These are phyloP conservation scores for Pyxicephalus adspersus DNA, from an alignment of 2,113 vertebrate species.

Conservation along the genomic window DNA sequence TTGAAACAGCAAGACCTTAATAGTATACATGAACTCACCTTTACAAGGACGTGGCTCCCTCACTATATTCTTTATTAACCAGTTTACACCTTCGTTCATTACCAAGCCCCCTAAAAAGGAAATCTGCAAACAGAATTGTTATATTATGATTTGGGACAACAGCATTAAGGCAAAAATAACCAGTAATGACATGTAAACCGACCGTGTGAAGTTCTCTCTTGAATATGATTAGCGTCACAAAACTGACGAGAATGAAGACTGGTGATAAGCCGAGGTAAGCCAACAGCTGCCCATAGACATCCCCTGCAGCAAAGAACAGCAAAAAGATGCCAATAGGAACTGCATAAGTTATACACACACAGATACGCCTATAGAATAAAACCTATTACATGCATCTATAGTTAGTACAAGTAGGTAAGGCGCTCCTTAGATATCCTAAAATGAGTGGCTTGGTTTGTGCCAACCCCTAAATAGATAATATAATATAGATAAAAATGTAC, in stretches of 20 bases:
- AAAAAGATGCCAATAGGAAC: background rate
- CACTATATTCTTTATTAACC: conserved; percentile 92
- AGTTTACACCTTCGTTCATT: conserved; percentile 94
- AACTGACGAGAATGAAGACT: conserved; percentile 89
- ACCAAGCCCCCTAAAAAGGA: conserved; percentile 92
- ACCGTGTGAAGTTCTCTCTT: conserved; percentile 98
- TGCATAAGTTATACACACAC: background rate
- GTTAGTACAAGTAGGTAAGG: too few species aligned
- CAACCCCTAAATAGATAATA: too few species aligned
- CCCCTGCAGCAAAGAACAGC: conserved; percentile 72
- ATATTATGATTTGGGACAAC: background rate
- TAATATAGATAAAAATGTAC: too few species aligned
- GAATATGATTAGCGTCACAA: conserved; percentile 95
- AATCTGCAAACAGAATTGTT: conserved; percentile 75
- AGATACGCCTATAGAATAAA: too few species aligned
- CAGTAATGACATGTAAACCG: conserved; percentile 66
- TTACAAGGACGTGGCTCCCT: conserved; percentile 92
- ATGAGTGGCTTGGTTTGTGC: too few species aligned
- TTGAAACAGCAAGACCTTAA: too few species aligned
- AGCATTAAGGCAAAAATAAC: conserved; percentile 30
- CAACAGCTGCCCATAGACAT: conserved; percentile 89
- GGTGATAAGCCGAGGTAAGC: conserved; percentile 93
- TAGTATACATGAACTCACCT: conserved; percentile 76
- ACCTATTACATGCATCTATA: too few species aligned
- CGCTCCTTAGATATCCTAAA: too few species aligned